Percentiles rank a stretch among this genome's conserved stretches.
Evolutionary conservation across 2,113 vertebrate species (phyloP).

Genomic region (Carassius auratus): DNA sequence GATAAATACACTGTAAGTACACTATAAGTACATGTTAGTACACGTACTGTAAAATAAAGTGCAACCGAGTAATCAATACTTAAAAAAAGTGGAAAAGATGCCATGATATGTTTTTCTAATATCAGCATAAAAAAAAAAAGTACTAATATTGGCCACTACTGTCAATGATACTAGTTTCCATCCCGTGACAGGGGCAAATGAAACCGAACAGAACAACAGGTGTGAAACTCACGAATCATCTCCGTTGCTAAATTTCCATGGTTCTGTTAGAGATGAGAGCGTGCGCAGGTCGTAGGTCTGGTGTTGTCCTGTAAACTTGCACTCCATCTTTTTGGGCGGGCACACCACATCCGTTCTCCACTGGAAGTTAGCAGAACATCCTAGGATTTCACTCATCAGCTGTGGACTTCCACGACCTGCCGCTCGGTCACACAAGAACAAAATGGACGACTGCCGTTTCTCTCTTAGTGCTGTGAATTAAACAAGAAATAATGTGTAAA

Average conservation of each 20-base stretch:
- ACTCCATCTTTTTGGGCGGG: slow-evolving; percentile 89
- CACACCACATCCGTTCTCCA: slow-evolving; percentile 87
- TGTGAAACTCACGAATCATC: slow-evolving; percentile 79
- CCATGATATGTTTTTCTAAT: not conserved
- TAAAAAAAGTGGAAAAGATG: too few species aligned
- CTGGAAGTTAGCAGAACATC: slow-evolving; percentile 84
- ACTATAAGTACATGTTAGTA: too few species aligned
- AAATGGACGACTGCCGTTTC: slow-evolving; percentile 82
- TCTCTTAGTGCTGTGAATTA: slow-evolving; percentile 66
- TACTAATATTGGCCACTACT: not conserved
- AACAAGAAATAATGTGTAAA: not conserved
- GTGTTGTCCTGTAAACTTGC: slow-evolving; percentile 87
- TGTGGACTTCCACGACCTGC: slow-evolving; percentile 75
- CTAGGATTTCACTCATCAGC: slow-evolving; percentile 81
- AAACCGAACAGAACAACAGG: not conserved
- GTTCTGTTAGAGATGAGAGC: slow-evolving; percentile 89
- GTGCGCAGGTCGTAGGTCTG: slow-evolving; percentile 85
- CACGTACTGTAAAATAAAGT: too few species aligned
- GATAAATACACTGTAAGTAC: too few species aligned
- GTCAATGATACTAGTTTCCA: not conserved
- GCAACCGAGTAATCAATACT: too few species aligned
- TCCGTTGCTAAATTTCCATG: slow-evolving; percentile 82
- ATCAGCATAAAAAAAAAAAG: not conserved
- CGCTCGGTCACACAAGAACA: slow-evolving; percentile 85
- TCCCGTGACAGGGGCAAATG: not conserved